phyloP scores from a whole-genome alignment of 2,113 vertebrate genomes.

The Rallus limicola region DNA sequence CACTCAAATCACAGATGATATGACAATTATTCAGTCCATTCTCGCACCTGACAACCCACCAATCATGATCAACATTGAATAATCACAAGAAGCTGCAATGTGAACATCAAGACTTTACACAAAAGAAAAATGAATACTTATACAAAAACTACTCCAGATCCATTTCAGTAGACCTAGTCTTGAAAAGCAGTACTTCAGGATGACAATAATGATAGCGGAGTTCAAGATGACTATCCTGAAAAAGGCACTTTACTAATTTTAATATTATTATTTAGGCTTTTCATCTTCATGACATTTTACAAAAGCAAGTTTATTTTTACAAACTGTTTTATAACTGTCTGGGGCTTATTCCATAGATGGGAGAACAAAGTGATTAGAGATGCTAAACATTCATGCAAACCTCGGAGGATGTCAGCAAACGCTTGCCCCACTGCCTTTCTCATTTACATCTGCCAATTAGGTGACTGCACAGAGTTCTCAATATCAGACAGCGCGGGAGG shows the following conservation, averaged over 20 bases:
- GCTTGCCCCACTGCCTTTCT: background rate
- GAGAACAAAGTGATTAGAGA: background rate
- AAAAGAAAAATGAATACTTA: background rate
- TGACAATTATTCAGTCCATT: background rate
- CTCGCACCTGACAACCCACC: background rate
- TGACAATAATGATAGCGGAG: fast-evolving
- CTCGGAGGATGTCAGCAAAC: background rate
- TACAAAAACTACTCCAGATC: background rate
- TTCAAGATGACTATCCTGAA: background rate
- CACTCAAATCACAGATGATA: background rate
- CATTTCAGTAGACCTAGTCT: background rate
- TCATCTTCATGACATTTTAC: background rate
- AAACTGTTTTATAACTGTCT: background rate
- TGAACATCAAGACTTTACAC: background rate
- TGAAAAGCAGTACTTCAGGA: background rate
- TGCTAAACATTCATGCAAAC: background rate
- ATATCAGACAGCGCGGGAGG: background rate
- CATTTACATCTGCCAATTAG: background rate
- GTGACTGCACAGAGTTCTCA: background rate
- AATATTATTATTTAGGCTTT: background rate
- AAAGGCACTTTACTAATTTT: background rate
- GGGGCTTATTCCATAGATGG: background rate
- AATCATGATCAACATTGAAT: fast-evolving
- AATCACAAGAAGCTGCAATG: background rate
- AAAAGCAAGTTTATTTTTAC: background rate